Conservation (phyloP, 2,797 vertebrate species). For the Sebastes cheni region DNA sequence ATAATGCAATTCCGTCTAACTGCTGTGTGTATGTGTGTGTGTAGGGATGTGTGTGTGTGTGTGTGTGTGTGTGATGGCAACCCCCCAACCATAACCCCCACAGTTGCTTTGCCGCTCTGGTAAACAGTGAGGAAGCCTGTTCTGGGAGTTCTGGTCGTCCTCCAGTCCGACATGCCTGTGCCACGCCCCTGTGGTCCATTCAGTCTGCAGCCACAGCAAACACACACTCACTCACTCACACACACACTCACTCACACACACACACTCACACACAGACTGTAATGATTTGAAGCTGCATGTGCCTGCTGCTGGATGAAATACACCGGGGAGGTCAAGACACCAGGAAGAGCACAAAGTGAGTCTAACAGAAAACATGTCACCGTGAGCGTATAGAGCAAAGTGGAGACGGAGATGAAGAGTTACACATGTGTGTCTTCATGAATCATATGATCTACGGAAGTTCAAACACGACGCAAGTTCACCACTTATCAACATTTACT, state of each 20-base stretch:
- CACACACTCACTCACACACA: conserved; percentile 19
- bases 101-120: conserved; percentile 42
- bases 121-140: conserved; percentile 53
- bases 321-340: conserved; percentile 52
- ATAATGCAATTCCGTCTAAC: conserved; percentile 62
- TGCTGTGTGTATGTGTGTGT: conserved; percentile 8
- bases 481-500: conserved; percentile 32
- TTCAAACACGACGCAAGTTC: conserved; percentile 21
- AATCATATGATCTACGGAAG: conserved; percentile 17
- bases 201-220: conserved; percentile 33
- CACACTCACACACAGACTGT: conserved; percentile 1
- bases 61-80: conserved; percentile 18
- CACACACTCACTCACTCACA: conserved; percentile 29
- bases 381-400: conserved; percentile 25
- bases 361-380: conserved; percentile 43
- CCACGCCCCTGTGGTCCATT: conserved; percentile 55
- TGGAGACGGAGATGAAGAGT: conserved; percentile 19
- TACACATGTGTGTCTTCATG: conserved; percentile 22
- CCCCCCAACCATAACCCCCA: conserved; percentile 5
- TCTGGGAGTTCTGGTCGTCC: conserved; percentile 54
- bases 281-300: conserved; percentile 52
- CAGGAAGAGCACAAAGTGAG: conserved; percentile 40
- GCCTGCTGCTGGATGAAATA: conserved; percentile 56
- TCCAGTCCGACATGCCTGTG: conserved; percentile 38
- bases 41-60: conserved; percentile 9